Percentiles rank a stretch among this genome's conserved stretches.
phyloP scores from a whole-genome alignment of 2,113 vertebrate genomes.

The Okapia johnstoni region DNA sequence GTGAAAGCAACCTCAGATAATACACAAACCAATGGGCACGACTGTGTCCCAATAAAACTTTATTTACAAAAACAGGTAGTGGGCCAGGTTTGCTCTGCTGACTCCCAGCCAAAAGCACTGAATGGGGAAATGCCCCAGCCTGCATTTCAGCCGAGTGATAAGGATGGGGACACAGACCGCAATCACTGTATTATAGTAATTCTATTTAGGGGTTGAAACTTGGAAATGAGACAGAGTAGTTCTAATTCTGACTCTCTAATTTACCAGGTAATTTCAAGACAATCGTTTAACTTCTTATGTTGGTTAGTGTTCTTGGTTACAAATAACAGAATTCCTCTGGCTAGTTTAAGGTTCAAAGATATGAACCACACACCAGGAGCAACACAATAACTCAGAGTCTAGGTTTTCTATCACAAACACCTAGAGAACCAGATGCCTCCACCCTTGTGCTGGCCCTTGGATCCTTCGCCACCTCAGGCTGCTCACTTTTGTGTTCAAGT shows the following conservation, averaged over 20 bases:
- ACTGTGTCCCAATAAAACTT: not conserved
- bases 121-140: not conserved
- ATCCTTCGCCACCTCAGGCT: not conserved
- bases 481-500: not conserved
- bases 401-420: not conserved
- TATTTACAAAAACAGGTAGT: not conserved
- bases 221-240: not conserved
- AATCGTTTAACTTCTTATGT: not conserved
- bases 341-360: not conserved
- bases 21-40: not conserved
- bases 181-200: not conserved
- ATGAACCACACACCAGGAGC: not conserved
- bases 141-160: not conserved
- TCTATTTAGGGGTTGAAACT: not conserved
- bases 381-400: not conserved
- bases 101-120: not conserved
- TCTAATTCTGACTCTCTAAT: not conserved
- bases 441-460: rapidly evolving
- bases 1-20: not conserved
- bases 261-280: not conserved
- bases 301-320: not conserved
- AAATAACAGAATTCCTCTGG: not conserved
- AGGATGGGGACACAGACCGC: not conserved
- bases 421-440: not conserved
- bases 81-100: not conserved